A percentile compares a stretch with the other conserved stretches of the same genome.
Conservation (phyloP, 2,113 vertebrate genomes). For the Carassius carassius region DNA sequence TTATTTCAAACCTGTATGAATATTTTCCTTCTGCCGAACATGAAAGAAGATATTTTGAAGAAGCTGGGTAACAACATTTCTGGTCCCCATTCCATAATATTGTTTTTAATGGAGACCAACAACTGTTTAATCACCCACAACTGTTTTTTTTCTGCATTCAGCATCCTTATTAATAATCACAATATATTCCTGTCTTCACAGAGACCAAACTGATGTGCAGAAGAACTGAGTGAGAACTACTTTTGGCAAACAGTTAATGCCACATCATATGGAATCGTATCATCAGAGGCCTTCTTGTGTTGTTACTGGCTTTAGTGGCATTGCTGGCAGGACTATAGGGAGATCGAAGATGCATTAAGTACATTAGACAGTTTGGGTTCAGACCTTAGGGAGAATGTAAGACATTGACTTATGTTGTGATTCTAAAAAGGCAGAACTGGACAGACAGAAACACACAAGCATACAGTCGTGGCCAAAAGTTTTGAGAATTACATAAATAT, state of each 20-base stretch:
- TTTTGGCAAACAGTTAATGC: constrained; percentile 23
- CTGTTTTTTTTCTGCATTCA: background rate
- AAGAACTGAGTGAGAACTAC: background rate
- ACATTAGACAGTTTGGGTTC: constrained; percentile 19
- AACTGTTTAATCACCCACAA: background rate
- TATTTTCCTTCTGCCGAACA: background rate
- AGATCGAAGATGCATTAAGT: background rate
- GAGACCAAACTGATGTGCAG: constrained; percentile 52
- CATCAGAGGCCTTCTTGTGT: constrained; percentile 19
- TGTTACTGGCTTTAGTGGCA: background rate
- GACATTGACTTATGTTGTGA: background rate
- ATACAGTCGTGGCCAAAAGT: too few species aligned
- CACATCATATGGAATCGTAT: constrained; percentile 28
- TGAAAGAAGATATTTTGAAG: too few species aligned
- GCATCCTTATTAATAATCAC: background rate
- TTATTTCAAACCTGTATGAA: background rate
- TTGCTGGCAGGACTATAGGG: constrained; percentile 5
- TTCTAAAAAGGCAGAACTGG: constrained; percentile 5
- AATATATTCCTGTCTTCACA: constrained; percentile 38
- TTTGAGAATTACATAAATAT: too few species aligned
- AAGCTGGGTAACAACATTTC: too few species aligned
- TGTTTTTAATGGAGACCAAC: background rate
- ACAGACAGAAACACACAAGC: constrained; percentile 3
- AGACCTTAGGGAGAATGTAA: constrained; percentile 13
- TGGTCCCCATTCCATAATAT: too few species aligned